Base-by-base conservation (phyloP, 2,888 invertebrate species). In the Deilephila elpenor region DNA sequence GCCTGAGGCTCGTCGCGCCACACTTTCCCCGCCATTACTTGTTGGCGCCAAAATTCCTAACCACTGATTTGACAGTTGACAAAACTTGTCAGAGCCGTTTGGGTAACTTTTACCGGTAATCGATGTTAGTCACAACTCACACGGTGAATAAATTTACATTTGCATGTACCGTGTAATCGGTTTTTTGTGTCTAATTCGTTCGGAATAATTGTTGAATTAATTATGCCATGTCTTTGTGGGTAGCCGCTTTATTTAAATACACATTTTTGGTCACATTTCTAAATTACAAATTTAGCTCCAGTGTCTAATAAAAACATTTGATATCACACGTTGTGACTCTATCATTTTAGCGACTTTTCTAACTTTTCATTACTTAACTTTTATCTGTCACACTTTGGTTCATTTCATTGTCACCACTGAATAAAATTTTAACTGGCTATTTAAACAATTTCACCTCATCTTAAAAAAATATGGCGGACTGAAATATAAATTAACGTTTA, bases 31-130 rank as follows among this genome's bases (percentile, higher is more conserved):
- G 76, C 64, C 79, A 83, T 83, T 83, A 83, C 76, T 76, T 75
- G 76, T 88, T 88, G 93, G 93, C 93, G 93, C 92, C 92, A 91
- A 92, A 92, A 92, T 90, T 91, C 91, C 86, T 88, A 86, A 85
- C 85, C 83, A 86, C 80, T 84, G 78, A 89, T 85, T 86, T 82
- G 82, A 86, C 83, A 82, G 73, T 62, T 56, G 61, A 73, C 71
- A 71, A 73, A 71, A 71, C 32, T 25, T 61, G 56, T 71, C 53
- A 62, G 60, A 53, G 32, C 8, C 20, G 56, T 29, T 70, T 71
- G 61, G 56, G 61, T 62, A 61, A 74, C 74, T 80, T 82, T 82
- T 78, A 78, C 80, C 76, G 60, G 73, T 73, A 79, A 73, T 67
- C 72, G 74, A 72, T 61, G 78, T 74, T 78, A 74, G 72, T 76